Percentiles rank a stretch among this genome's conserved stretches.
Conservation (phyloP, 1,140 invertebrate species). For the Olivierus martensii region DNA sequence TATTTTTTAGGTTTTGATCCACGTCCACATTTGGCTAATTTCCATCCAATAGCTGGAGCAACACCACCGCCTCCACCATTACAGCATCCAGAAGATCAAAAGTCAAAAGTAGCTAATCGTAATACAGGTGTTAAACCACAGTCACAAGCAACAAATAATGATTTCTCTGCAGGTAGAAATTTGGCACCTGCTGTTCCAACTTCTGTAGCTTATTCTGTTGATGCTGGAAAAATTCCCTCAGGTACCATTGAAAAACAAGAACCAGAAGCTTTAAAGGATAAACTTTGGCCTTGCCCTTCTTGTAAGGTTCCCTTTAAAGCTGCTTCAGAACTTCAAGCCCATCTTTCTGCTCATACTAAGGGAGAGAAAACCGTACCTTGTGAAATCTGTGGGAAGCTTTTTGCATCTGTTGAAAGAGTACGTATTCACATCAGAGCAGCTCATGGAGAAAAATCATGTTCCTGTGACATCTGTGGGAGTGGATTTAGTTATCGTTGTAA, state of each 20-base stretch:
- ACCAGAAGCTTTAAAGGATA: conserved; percentile 13
- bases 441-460: conserved; percentile 22
- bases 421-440: conserved; percentile 18
- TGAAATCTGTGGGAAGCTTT: conserved; percentile 21
- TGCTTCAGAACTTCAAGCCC: conserved; percentile 18
- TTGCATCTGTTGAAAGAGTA: conserved; percentile 18
- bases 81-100: conserved; percentile 3
- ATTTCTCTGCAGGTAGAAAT: conserved; percentile 14
- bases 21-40: conserved; percentile 17
- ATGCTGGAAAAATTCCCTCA: conserved; percentile 15
- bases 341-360: conserved; percentile 19
- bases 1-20: conserved; percentile 15
- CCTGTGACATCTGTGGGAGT: conserved; percentile 24
- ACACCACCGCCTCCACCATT: conserved; percentile 12
- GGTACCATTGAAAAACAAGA: conserved; percentile 6
- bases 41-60: conserved; percentile 13
- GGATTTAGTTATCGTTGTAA: conserved; percentile 24
- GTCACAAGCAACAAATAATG: neutral
- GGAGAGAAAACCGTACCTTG: conserved; percentile 19
- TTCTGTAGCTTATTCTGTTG: conserved; percentile 14
- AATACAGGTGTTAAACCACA: neutral
- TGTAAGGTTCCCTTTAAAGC: conserved; percentile 20
- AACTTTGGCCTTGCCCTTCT: conserved; percentile 21
- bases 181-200: conserved; percentile 10
- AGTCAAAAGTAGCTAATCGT: neutral